Conservation (phyloP, 2,797 vertebrate genomes). For the Gallirallus australis region DNA sequence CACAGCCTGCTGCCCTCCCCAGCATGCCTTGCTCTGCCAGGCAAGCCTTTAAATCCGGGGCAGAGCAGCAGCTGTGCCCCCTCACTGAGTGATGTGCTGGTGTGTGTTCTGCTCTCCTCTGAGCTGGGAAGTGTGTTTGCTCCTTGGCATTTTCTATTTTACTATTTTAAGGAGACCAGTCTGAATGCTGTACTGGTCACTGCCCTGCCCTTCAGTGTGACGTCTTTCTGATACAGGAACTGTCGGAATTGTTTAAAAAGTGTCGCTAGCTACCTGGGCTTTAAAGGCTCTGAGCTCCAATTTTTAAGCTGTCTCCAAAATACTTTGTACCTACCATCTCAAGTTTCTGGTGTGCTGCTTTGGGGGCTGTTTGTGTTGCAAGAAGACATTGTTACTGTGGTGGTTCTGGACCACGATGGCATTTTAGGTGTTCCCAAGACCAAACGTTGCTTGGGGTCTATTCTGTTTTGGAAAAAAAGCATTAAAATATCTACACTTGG, state of each 20-base stretch:
- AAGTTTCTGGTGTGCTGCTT: neutral
- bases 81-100: accelerated
- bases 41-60: neutral
- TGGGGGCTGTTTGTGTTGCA: neutral
- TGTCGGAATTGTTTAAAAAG: neutral
- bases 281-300: neutral
- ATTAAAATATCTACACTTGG: neutral
- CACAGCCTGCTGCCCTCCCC: neutral
- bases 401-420: neutral
- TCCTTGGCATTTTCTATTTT: neutral
- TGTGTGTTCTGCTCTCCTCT: accelerated
- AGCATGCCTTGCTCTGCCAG: neutral
- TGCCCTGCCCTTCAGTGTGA: neutral
- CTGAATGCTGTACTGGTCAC: neutral
- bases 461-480: neutral
- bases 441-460: neutral
- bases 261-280: neutral
- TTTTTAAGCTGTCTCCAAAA: neutral
- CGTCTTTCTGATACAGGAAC: neutral
- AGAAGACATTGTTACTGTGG: constrained; percentile 18
- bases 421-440: neutral
- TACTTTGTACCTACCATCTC: neutral
- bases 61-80: neutral
- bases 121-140: neutral
- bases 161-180: neutral